A percentile compares a stretch with the other conserved stretches of the same genome.
Evolutionary conservation across 2,888 invertebrate genomes (phyloP).

Genomic region (Drosophila limbata): DNA sequence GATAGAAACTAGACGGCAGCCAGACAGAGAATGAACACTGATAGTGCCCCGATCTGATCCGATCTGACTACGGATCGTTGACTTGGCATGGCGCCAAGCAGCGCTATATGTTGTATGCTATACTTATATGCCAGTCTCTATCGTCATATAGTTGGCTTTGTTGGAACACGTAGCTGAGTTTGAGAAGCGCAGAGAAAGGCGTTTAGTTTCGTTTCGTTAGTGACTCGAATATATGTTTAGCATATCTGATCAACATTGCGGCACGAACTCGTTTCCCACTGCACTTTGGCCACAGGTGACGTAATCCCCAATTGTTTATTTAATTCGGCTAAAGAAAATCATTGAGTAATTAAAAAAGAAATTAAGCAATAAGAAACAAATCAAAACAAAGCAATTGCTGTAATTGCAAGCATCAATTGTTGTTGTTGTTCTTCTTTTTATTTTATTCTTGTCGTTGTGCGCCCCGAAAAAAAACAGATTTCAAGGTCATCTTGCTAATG

Average conservation of each 20-base stretch:
- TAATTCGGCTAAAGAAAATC: constrained; percentile 1
- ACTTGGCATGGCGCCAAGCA: not conserved
- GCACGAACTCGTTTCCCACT: constrained; percentile 39
- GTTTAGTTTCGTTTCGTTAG: not conserved
- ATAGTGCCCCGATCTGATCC: not conserved
- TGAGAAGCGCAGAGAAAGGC: constrained; percentile 33
- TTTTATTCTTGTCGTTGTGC: not conserved
- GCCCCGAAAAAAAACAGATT: not conserved
- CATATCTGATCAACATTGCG: constrained; percentile 42
- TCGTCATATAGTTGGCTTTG: constrained; percentile 9
- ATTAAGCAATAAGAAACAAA: constrained; percentile 2
- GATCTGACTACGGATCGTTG: constrained; percentile 5
- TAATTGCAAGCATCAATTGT: constrained; percentile 4
- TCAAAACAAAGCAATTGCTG: constrained; percentile 37
- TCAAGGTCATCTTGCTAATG: constrained; percentile 12
- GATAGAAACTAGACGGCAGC: constrained; percentile 44
- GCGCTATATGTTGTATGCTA: not conserved
- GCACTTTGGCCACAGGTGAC: constrained; percentile 45
- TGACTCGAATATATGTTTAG: not conserved
- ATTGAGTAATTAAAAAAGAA: constrained; percentile 32
- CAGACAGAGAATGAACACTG: constrained; percentile 34
- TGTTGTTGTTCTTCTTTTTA: not conserved
- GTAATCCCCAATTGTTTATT: constrained; percentile 33
- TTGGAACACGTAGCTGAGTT: constrained; percentile 28
- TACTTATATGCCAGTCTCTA: not conserved